A percentile compares a stretch with the other conserved stretches of the same genome.
Conservation (phyloP, 23 tunicate genomes). For the Ascidia mentula region DNA sequence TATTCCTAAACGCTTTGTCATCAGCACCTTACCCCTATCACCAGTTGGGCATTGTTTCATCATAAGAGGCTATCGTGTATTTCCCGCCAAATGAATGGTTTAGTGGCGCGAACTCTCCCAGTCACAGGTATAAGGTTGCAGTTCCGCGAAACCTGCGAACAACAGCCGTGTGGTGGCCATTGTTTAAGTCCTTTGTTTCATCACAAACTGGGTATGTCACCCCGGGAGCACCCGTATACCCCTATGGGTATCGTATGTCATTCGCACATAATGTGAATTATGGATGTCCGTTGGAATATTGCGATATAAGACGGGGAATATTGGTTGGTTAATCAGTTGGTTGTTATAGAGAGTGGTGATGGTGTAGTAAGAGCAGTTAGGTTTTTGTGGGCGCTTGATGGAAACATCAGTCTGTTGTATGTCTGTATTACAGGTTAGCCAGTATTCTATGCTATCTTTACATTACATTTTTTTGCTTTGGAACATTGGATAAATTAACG, state of each 20-base stretch:
- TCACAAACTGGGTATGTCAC: constrained; percentile 3
- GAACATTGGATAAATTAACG: no score
- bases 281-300: background rate
- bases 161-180: background rate
- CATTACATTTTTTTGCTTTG: no score
- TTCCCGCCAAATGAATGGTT: background rate
- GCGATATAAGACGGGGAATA: background rate
- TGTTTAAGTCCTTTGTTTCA: background rate
- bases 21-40: no score
- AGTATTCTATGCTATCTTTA: no score
- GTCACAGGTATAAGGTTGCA: background rate
- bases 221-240: background rate
- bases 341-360: no score
- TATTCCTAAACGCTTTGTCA: no score
- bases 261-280: background rate
- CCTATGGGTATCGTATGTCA: background rate
- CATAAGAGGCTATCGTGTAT: background rate
- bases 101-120: background rate
- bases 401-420: background rate
- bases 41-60: background rate
- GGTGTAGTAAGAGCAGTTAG: no score
- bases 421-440: no score
- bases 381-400: background rate
- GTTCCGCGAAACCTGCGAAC: background rate
- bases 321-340: background rate